phyloP scores from a whole-genome alignment of 2,797 vertebrate genomes.

The Catamblyrhynchus diadema region DNA sequence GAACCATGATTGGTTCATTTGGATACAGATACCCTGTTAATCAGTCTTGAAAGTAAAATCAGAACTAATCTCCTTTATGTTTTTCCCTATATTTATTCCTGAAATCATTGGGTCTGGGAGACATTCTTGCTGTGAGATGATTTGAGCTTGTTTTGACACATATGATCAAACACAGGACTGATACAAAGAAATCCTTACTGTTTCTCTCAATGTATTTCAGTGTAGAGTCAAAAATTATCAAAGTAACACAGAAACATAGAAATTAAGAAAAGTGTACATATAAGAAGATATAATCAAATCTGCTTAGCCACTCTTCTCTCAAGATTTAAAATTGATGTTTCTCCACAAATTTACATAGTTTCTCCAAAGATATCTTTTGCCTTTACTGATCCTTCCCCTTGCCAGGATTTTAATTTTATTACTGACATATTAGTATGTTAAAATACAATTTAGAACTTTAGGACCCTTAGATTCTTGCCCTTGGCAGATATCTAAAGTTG shows the following conservation, averaged over 20 bases:
- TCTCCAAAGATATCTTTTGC: background rate
- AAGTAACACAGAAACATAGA: background rate
- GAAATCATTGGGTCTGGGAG: background rate
- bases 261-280: background rate
- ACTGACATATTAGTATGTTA: background rate
- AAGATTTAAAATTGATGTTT: background rate
- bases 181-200: background rate
- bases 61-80: background rate
- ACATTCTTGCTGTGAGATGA: background rate
- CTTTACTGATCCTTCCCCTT: background rate
- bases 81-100: background rate
- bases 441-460: background rate
- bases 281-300: background rate
- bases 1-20: background rate
- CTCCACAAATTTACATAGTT: background rate
- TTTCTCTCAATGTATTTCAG: background rate
- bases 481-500: background rate
- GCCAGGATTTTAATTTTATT: background rate
- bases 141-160: background rate
- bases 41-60: background rate
- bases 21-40: background rate
- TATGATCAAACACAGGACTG: background rate
- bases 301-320: background rate
- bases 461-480: background rate
- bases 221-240: background rate